Evolutionary conservation across 2,888 invertebrate genomes (phyloP), one percentile per base, ranked within the genome.

Genomic region (Tiliacea aurago): DNA sequence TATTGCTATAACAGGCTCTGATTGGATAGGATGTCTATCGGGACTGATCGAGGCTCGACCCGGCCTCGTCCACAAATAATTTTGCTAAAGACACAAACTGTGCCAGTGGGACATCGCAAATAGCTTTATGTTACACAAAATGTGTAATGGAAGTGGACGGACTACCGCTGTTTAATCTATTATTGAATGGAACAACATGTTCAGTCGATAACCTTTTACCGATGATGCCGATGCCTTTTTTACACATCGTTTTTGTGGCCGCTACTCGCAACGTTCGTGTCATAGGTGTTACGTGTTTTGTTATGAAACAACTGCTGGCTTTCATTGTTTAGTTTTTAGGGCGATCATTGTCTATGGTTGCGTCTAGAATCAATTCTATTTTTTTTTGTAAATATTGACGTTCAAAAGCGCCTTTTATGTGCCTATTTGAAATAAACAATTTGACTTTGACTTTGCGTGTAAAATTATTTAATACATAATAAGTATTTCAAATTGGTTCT

Each of bases 11-110:
- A 78, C 84, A 70, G 76, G 79, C 78, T 84, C 78, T 87, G 84
- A 84, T 78, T 84, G 84, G 86, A 88, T 86, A 87, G 77, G 76
- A 80, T 90, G 89, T 78, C 75, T 70, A 58, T 89, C 81, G 76
- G 82, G 80, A 74, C 71, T 85, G 79, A 88, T 85, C 86, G 80
- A 78, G 84, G 7, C 88, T 87, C 87, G 77, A 88, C 55, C 74
- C 75, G 41, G 62, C 81, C 83, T 84, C 72, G 81, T 77, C 78
- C 86, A 86, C 81, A 78, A 75, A 82, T 88, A 88, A 90, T 90
- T 88, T 79, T 84, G 76, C 63, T 66, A 65, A 75, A 70, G 85
- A 80, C 85, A 78, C 66, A 70, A 79, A 77, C 82, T 82, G 55
- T 80, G 78, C 72, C 77, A 81, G 84, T 84, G 77, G 86, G 83